Base-by-base conservation (phyloP, 1,140 invertebrate species). In the Penaeus indicus region DNA sequence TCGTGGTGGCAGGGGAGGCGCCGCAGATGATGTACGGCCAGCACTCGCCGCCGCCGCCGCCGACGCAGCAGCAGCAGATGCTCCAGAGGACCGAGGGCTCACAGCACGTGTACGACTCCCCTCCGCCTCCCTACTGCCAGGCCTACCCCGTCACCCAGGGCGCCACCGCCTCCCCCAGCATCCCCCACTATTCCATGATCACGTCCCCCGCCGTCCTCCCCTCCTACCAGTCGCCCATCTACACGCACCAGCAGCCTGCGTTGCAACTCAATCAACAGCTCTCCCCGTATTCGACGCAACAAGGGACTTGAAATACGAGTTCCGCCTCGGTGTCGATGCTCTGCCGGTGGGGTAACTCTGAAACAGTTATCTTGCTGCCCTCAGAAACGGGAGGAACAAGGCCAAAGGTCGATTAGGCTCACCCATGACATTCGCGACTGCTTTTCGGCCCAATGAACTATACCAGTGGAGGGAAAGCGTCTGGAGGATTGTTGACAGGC, bases 331-430 rank as follows among this genome's bases (percentile, higher is more conserved):
- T 63, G 62, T 61, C 60, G 38, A 85, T 60, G 54, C 77, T 62
- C 32, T 67, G 47, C 32, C n/a, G 77, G 62, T 63, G 77, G 38
- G 77, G 78, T 64, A 64, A 86, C 62, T 85, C 72, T 78, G 84
- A 47, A 85, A 78, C 84, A 85, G 84, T 77, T 85, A 61, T 61
- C 67, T 75, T 75, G 42, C 64, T n/a, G 19, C 42, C 80, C 84
- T 67, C 18, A 11, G 22, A 47, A 69, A 1, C 27, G 38, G 38
- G 62, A 54, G 19, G 61, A 54, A 54, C 54, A 7, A 27, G n/a
- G 13, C 21, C 60, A 25, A 42, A 21, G 75, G 42, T 78, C 61
- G 42, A 61, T 18, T 19, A 22, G 7, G 72, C 61, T 22, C 10
- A n/a, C 16, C 21, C 21, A 60, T 7, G n/a, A 13, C n/a, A 60